Conservation (phyloP, 2,888 invertebrate genomes). For the Oscheius sp. region DNA sequence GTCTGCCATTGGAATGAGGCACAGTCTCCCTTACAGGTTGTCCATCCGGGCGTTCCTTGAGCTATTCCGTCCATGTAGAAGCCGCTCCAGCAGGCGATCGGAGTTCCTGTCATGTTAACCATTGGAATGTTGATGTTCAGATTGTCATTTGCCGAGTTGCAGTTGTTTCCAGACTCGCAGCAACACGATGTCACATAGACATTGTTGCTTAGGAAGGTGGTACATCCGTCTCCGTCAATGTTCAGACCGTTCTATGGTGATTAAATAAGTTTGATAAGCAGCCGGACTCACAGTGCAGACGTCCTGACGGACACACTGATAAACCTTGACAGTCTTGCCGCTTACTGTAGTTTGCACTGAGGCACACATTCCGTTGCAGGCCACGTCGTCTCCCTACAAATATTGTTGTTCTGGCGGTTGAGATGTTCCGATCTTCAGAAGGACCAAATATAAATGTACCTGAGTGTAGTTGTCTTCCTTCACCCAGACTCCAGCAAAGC, state of each 20-base stretch:
- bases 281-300: constrained; percentile 40
- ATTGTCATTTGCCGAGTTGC: no score
- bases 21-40: constrained; percentile 54
- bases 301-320: constrained; percentile 29
- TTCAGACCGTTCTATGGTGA: not conserved
- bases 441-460: not conserved
- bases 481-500: constrained; percentile 50
- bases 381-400: not conserved
- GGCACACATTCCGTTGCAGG: constrained; percentile 35
- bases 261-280: constrained; percentile 37
- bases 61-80: constrained; percentile 36
- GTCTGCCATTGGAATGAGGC: constrained; percentile 44
- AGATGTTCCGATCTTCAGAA: no score
- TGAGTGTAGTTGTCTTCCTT: constrained; percentile 37
- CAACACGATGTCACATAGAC: no score
- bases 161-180: no score
- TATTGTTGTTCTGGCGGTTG: no score
- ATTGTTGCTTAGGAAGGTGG: constrained; percentile 18
- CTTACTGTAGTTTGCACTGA: constrained; percentile 11
- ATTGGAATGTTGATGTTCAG: no score
- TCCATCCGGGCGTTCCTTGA: constrained; percentile 11
- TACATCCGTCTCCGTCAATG: constrained; percentile 22
- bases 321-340: constrained; percentile 29
- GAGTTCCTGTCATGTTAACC: no score
- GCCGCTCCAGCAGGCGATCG: constrained; percentile 41